Conservation (phyloP, 1,140 invertebrate species). For the Agraylea sexmaculata region DNA sequence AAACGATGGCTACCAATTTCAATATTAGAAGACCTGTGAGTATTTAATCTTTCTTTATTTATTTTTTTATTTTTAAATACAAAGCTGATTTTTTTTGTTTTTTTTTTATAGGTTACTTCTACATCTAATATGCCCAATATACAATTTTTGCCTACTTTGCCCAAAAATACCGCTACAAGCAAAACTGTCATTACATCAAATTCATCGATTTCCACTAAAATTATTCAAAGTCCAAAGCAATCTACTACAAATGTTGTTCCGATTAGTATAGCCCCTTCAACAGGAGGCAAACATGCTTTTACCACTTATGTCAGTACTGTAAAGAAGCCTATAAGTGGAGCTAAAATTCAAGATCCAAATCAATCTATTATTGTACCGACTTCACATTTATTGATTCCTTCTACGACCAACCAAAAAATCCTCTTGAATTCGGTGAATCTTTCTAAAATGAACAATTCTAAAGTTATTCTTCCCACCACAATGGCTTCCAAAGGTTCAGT, state of each 20-base stretch:
- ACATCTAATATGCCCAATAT: background rate
- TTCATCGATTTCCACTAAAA: slow-evolving; percentile 33
- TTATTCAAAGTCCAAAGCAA: slow-evolving; percentile 38
- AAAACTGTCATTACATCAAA: slow-evolving; percentile 20
- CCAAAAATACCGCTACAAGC: background rate
- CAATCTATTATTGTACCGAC: slow-evolving; percentile 35
- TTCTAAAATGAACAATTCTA: slow-evolving; percentile 35
- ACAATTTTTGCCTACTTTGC: background rate
- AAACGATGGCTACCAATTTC: slow-evolving; percentile 34
- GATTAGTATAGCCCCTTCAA: slow-evolving; percentile 31
- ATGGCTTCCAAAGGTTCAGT: slow-evolving; percentile 37
- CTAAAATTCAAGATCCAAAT: slow-evolving; percentile 30
- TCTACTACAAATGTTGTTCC: slow-evolving; percentile 35
- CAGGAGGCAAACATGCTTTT: slow-evolving; percentile 30
- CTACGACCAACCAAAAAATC: slow-evolving; percentile 31
- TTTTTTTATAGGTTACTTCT: background rate
- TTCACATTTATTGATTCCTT: slow-evolving; percentile 26
- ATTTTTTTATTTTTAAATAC: slow-evolving; percentile 4
- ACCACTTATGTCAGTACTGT: slow-evolving; percentile 30
- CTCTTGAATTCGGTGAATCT: slow-evolving; percentile 36
- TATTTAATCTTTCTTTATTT: slow-evolving; percentile 18
- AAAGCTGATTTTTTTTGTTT: slow-evolving; percentile 1
- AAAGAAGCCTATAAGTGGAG: slow-evolving; percentile 28
- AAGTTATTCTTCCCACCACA: slow-evolving; percentile 35
- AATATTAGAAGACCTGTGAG: slow-evolving; percentile 39